A percentile compares a stretch with the other conserved stretches of the same genome.
Evolutionary conservation across 2,113 vertebrate species (phyloP).

Genomic region (Scartelaos histophorus): DNA sequence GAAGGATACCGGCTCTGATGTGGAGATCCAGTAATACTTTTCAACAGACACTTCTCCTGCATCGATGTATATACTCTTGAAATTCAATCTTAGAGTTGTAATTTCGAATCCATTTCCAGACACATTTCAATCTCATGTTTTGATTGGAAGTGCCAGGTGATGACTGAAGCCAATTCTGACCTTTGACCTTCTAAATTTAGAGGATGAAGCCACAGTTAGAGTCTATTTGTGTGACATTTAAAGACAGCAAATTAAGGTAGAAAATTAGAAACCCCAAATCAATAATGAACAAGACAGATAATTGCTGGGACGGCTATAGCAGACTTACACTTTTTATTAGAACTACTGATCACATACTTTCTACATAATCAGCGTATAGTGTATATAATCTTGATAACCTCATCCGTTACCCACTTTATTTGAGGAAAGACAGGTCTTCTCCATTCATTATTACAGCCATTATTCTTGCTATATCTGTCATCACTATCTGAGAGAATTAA

Average conservation of each 20-base stretch:
- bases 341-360: background rate
- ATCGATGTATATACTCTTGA: background rate
- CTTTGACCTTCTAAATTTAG: constrained; percentile 12
- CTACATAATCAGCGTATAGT: background rate
- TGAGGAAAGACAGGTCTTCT: background rate
- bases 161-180: constrained; percentile 8
- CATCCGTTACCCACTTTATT: background rate
- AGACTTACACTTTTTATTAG: background rate
- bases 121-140: background rate
- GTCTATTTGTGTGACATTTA: background rate
- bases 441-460: too few species aligned
- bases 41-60: background rate
- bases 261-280: background rate
- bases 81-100: constrained; percentile 1
- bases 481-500: too few species aligned
- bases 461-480: too few species aligned
- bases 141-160: background rate
- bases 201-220: background rate
- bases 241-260: background rate
- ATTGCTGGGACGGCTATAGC: background rate
- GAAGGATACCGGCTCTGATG: background rate
- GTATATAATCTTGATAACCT: background rate
- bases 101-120: constrained; percentile 3
- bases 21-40: constrained; percentile 10
- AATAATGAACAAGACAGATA: background rate